Evolutionary conservation across 1,140 invertebrate species (phyloP).

Genomic region (Ganaspis sp.): DNA sequence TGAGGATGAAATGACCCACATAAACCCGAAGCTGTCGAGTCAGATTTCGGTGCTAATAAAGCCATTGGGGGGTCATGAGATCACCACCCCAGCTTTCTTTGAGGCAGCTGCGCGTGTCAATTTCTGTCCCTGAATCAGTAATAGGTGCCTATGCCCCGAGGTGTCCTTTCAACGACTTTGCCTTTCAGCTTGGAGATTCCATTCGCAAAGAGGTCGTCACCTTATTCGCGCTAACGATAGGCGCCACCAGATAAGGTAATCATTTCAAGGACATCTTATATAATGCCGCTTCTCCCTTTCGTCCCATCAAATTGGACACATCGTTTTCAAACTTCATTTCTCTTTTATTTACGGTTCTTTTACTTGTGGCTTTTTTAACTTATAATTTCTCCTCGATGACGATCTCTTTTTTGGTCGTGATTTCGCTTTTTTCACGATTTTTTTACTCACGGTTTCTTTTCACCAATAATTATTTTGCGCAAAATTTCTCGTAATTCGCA

Average conservation of each 20-base stretch:
- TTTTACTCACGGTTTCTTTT: too few relatives aligned
- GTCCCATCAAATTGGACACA: not conserved
- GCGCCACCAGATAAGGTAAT: conserved; percentile 7
- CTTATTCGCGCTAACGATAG: not conserved
- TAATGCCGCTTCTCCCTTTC: not conserved
- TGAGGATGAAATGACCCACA: conserved; percentile 17
- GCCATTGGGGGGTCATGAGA: not conserved
- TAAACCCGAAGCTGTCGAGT: conserved; percentile 1
- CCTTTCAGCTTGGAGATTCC: not conserved
- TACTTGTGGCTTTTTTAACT: too few relatives aligned
- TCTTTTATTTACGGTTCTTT: too few relatives aligned
- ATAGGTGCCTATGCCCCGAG: not conserved
- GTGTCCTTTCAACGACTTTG: not conserved
- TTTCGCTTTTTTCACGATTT: too few relatives aligned
- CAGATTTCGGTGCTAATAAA: conserved; percentile 26
- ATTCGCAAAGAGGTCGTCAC: not conserved
- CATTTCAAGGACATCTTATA: conserved; percentile 10
- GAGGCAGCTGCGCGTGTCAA: not conserved
- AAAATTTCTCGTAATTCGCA: too few relatives aligned
- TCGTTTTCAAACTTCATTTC: not conserved
- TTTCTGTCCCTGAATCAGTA: not conserved
- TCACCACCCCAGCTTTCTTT: not conserved
- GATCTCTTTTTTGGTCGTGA: too few relatives aligned
- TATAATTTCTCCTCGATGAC: too few relatives aligned
- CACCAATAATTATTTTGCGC: too few relatives aligned